Conservation (phyloP, 2,888 invertebrate genomes). For the Globia sparganii region DNA sequence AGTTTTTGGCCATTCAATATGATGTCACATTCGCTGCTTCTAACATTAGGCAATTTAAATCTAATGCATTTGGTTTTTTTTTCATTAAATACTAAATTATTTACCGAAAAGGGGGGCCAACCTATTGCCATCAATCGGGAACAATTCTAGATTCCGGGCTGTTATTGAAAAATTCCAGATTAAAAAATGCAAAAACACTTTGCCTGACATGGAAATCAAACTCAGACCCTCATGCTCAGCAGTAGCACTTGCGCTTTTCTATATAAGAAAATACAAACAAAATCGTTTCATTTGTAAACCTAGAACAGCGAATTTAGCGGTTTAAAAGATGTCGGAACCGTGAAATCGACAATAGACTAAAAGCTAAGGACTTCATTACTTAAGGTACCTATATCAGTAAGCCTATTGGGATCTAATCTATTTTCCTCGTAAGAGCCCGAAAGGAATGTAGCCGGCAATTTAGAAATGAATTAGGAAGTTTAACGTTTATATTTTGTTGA, state of each 20-base stretch:
- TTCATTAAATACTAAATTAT: too few relatives aligned
- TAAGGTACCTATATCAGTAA: constrained; percentile 47
- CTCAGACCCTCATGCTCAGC: background rate
- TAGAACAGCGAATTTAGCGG: constrained; percentile 10
- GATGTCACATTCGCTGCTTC: too few relatives aligned
- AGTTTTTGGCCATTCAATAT: too few relatives aligned
- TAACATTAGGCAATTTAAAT: too few relatives aligned
- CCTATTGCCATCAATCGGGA: background rate
- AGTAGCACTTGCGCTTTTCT: background rate
- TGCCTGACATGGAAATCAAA: background rate
- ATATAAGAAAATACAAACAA: background rate
- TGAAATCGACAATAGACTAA: constrained; percentile 36
- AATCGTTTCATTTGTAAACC: background rate
- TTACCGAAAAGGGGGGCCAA: too few relatives aligned
- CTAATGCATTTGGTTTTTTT: too few relatives aligned
- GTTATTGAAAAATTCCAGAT: too few relatives aligned
- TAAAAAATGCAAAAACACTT: background rate
- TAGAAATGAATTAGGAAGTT: constrained; percentile 38
- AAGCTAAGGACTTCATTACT: constrained; percentile 62
- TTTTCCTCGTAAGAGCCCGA: constrained; percentile 40
- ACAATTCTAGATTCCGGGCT: too few relatives aligned
- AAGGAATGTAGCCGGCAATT: constrained; percentile 42
- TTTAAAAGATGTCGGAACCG: constrained; percentile 11
- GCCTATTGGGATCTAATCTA: constrained; percentile 54
- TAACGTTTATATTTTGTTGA: constrained; percentile 37